phyloP scores from a whole-genome alignment of 2,113 vertebrate species.

The Mormoops blainvillei region DNA sequence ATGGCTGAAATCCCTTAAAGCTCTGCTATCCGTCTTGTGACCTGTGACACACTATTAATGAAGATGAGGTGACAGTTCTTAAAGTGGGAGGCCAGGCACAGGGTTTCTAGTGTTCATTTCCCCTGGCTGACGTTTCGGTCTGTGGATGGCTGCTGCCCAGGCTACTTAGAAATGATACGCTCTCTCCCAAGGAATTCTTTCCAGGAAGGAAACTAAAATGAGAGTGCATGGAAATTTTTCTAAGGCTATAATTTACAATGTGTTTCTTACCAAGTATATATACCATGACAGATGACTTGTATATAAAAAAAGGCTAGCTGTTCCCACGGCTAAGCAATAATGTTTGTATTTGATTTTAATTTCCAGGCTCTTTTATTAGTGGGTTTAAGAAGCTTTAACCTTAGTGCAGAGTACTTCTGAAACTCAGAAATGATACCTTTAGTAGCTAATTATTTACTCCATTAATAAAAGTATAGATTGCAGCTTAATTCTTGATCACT shows the following conservation, averaged over 20 bases:
- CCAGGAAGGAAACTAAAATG: neutral
- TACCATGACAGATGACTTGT: neutral
- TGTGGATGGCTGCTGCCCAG: neutral
- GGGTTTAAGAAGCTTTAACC: neutral
- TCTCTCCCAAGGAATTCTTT: conserved; percentile 13
- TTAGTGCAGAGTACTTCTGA: neutral
- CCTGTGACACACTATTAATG: neutral
- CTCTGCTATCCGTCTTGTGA: neutral
- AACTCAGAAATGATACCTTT: neutral
- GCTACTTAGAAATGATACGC: neutral
- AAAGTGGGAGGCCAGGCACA: neutral
- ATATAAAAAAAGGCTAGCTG: neutral
- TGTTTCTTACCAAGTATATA: neutral
- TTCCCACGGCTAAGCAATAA: neutral
- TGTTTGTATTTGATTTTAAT: conserved; percentile 1
- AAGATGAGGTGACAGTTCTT: neutral
- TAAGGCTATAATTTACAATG: neutral
- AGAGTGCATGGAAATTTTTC: neutral
- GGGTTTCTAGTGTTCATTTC: neutral
- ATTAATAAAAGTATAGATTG: neutral
- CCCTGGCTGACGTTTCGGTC: neutral
- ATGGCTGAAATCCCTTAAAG: neutral
- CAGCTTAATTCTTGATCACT: neutral
- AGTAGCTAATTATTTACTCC: neutral
- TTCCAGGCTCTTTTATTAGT: neutral